Percentiles rank a stretch among this genome's conserved stretches.
These are phyloP conservation scores for Iphiclides podalirius DNA, from an alignment of 2,888 invertebrate genomes.

Conservation along the genomic window DNA sequence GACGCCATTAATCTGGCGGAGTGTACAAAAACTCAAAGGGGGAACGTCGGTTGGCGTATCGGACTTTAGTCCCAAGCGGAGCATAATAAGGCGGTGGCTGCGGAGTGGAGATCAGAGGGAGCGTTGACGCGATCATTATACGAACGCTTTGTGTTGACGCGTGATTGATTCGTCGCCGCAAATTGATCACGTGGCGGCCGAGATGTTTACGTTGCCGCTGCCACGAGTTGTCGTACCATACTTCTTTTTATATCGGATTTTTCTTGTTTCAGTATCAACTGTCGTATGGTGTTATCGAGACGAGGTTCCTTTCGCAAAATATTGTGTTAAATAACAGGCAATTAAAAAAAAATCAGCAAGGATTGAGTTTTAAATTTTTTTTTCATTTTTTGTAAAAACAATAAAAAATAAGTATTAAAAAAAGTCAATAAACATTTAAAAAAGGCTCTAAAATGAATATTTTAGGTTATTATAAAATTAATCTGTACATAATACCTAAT, in stretches of 20 bases:
- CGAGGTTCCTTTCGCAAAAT: too few species aligned
- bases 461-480: too few species aligned
- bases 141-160: slow-evolving; percentile 34
- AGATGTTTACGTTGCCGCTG: slow-evolving; percentile 1
- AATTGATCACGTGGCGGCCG: slow-evolving; percentile 31
- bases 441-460: too few species aligned
- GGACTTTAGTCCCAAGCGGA: slow-evolving; percentile 16
- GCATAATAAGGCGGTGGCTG: slow-evolving; percentile 18
- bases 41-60: slow-evolving; percentile 14
- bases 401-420: too few species aligned
- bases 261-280: too few species aligned
- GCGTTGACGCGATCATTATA: slow-evolving; percentile 35
- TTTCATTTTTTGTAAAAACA: too few species aligned
- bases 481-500: too few species aligned
- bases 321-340: too few species aligned
- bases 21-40: slow-evolving; percentile 4
- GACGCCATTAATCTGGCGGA: slow-evolving; percentile 7
- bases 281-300: too few species aligned
- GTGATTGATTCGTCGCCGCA: slow-evolving; percentile 43
- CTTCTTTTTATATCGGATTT: background rate
- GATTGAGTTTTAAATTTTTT: too few species aligned
- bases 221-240: background rate
- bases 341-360: too few species aligned
- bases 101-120: slow-evolving; percentile 35
- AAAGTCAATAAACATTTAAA: too few species aligned